Conservation (phyloP, 1,140 invertebrate genomes). For the Goniozus legneri region DNA sequence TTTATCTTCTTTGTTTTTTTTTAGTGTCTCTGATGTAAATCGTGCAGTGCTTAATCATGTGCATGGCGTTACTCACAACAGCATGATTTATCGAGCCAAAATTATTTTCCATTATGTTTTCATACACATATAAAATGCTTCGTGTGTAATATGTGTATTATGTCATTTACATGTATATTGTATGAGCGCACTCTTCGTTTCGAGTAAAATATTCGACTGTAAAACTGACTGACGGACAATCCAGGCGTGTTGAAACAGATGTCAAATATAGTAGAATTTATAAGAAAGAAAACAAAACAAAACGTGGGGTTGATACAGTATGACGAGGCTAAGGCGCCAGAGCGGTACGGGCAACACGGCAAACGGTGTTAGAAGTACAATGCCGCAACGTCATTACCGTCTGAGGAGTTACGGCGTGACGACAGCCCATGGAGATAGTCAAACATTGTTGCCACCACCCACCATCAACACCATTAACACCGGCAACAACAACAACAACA, state of each 20-base stretch:
- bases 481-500: conserved; percentile 33
- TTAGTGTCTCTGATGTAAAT: not conserved
- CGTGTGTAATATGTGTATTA: no score
- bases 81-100: no score
- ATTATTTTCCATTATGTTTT: no score
- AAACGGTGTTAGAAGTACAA: conserved; percentile 37
- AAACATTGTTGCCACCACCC: conserved; percentile 44
- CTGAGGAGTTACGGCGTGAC: conserved; percentile 46
- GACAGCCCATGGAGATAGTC: conserved; percentile 43
- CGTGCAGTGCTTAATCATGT: not conserved
- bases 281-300: no score
- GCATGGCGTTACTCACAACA: no score
- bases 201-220: no score
- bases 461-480: conserved; percentile 4
- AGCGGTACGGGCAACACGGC: conserved; percentile 31
- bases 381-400: conserved; percentile 45
- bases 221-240: no score
- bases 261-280: no score
- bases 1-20: not conserved
- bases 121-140: no score
- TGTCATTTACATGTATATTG: no score
- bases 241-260: no score
- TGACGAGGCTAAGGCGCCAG: conserved; percentile 32
- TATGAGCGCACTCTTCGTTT: no score
- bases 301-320: conserved; percentile 43